These are phyloP conservation scores for Cephus sareptanus DNA, from an alignment of 2,888 invertebrate genomes.

Conservation along the genomic window DNA sequence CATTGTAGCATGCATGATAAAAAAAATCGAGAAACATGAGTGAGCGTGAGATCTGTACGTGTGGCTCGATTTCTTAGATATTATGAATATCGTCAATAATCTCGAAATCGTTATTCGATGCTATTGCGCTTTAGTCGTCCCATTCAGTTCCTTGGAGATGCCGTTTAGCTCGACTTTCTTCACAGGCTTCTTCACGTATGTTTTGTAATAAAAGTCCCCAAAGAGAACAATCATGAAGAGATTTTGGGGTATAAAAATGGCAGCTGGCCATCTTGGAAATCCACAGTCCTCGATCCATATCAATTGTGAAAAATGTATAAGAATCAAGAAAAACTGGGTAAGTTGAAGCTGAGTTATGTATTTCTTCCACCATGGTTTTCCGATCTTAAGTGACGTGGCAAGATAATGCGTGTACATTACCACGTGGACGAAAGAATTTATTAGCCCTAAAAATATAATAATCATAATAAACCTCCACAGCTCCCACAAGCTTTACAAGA, in stretches of 20 bases:
- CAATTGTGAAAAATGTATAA: slow-evolving; percentile 69
- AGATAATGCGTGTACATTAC: slow-evolving; percentile 89
- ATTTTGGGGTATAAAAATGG: slow-evolving; percentile 74
- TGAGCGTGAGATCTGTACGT: neutral
- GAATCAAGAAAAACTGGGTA: slow-evolving; percentile 74
- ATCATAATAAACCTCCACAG: slow-evolving; percentile 47
- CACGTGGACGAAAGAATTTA: slow-evolving; percentile 82
- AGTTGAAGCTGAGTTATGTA: slow-evolving; percentile 87
- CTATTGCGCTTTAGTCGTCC: slow-evolving; percentile 32
- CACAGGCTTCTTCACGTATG: slow-evolving; percentile 67
- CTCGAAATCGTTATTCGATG: neutral
- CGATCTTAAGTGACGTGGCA: slow-evolving; percentile 71
- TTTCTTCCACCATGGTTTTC: slow-evolving; percentile 83
- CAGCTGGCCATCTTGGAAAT: slow-evolving; percentile 70
- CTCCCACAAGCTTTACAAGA: slow-evolving; percentile 6
- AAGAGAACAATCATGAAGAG: slow-evolving; percentile 76
- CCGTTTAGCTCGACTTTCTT: slow-evolving; percentile 34
- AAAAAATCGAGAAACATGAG: neutral
- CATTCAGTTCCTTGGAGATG: slow-evolving; percentile 32
- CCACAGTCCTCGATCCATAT: slow-evolving; percentile 69
- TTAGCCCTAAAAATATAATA: slow-evolving; percentile 73
- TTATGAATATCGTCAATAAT: neutral
- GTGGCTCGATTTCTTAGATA: neutral
- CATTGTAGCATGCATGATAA: too few species aligned
- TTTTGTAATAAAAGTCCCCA: slow-evolving; percentile 75